These are phyloP conservation scores for Xiphydria camelus DNA, from an alignment of 2,888 invertebrate species.

Conservation along the genomic window DNA sequence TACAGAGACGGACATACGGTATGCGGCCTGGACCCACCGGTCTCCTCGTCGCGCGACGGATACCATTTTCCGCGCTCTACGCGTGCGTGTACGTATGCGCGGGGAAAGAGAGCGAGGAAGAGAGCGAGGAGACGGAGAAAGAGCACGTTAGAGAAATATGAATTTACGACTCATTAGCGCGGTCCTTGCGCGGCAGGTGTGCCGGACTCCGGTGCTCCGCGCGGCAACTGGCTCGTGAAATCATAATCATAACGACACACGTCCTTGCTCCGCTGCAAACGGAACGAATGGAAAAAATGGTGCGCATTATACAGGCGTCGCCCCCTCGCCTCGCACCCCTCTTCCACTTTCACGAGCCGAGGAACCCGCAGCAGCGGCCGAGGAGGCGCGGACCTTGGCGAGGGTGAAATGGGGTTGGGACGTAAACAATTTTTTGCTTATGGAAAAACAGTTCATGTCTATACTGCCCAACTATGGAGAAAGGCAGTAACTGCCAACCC, in stretches of 20 bases:
- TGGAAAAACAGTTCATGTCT: no score
- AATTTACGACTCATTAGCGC: neutral
- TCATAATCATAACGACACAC: conserved; percentile 8
- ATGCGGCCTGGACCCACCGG: no score
- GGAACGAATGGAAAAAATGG: neutral
- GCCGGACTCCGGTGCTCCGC: conserved; percentile 9
- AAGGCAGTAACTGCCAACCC: no score
- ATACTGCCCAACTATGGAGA: no score
- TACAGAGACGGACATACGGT: no score
- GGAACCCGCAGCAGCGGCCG: conserved; percentile 1
- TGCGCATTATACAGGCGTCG: neutral
- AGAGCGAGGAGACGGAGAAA: no score
- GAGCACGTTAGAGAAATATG: neutral
- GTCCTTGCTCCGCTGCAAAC: neutral
- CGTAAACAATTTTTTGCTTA: no score
- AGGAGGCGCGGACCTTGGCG: conserved; percentile 27
- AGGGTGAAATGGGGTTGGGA: no score
- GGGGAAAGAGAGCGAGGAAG: no score
- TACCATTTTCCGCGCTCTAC: no score
- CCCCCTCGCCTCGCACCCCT: neutral
- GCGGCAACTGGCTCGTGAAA: conserved; percentile 16
- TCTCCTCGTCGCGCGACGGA: no score
- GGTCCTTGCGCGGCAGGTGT: neutral
- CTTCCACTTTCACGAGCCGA: neutral
- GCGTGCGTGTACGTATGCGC: no score